Percentiles rank a stretch among this genome's conserved stretches.
Evolutionary conservation across 2,797 vertebrate genomes (phyloP).

Genomic region (Chloroceryle inda): DNA sequence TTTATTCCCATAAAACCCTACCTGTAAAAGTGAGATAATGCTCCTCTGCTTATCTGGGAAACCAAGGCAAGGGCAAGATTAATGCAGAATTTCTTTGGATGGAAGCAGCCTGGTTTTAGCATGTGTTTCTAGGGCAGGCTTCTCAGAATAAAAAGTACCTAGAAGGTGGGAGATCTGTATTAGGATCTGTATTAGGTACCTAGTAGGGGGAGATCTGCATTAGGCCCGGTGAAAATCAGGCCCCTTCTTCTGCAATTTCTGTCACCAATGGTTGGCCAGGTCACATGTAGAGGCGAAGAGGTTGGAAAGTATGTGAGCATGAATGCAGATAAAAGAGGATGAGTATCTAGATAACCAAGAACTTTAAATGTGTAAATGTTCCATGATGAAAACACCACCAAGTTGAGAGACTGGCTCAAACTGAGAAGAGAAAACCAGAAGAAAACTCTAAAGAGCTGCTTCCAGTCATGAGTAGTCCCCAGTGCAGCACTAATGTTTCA

Average conservation of each 20-base stretch:
- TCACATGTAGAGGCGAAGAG: background rate
- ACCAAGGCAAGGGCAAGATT: background rate
- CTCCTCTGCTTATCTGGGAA: background rate
- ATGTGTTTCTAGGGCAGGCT: background rate
- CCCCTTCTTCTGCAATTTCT: background rate
- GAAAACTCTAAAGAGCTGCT: background rate
- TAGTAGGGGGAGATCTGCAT: background rate
- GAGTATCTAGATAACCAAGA: background rate
- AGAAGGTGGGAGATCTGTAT: background rate
- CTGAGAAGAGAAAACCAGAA: background rate
- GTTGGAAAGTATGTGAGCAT: background rate
- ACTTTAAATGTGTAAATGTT: background rate
- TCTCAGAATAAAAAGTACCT: background rate
- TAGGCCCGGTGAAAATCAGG: background rate
- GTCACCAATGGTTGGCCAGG: background rate
- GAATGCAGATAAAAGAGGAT: background rate
- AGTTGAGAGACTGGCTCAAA: background rate
- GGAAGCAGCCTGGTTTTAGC: background rate
- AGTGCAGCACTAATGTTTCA: background rate
- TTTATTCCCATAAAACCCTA: background rate
- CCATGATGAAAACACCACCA: rapidly evolving
- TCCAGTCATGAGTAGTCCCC: background rate
- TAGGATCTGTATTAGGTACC: too few relatives aligned
- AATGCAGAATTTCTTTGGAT: background rate
- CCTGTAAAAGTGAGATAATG: background rate